Percentiles rank a stretch among this genome's conserved stretches.
These are phyloP conservation scores for Druon quercuslanigerum DNA, from an alignment of 1,140 invertebrate species.

Conservation along the genomic window DNA sequence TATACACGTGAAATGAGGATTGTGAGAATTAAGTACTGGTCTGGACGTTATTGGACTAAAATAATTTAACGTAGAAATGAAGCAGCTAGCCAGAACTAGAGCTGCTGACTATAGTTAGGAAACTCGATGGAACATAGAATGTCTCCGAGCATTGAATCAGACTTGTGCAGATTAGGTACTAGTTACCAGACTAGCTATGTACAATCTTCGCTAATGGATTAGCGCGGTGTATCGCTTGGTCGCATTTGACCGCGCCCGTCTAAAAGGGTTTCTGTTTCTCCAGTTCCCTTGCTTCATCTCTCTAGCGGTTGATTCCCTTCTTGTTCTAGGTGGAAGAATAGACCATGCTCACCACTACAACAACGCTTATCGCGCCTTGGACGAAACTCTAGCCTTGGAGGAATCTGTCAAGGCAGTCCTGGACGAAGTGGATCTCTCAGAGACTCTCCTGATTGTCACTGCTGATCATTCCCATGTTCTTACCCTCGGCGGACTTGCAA, in stretches of 20 bases:
- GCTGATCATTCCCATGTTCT: constrained; percentile 90
- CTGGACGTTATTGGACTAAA: background rate
- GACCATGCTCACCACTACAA: constrained; percentile 91
- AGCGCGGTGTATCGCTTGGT: constrained; percentile 13
- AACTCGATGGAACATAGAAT: background rate
- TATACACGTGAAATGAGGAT: too few relatives aligned
- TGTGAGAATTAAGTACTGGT: too few relatives aligned
- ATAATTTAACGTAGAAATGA: background rate
- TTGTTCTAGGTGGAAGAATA: constrained; percentile 83
- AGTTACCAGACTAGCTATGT: background rate
- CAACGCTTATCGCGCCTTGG: constrained; percentile 84
- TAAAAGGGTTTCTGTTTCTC: background rate
- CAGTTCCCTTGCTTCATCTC: too few relatives aligned
- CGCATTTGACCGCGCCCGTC: constrained; percentile 1
- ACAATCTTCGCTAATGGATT: constrained; percentile 14
- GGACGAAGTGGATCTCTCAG: constrained; percentile 80
- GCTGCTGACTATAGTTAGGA: background rate
- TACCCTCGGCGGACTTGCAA: constrained; percentile 84
- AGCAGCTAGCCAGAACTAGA: too few relatives aligned
- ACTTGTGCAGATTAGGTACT: background rate
- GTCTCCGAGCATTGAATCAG: background rate
- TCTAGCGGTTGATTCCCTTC: constrained; percentile 30
- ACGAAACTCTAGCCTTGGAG: constrained; percentile 87
- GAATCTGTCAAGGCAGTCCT: constrained; percentile 83
- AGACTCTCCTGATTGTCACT: constrained; percentile 87